These are phyloP conservation scores for Diarsia dahlii DNA, from an alignment of 2,888 invertebrate genomes.

Conservation along the genomic window DNA sequence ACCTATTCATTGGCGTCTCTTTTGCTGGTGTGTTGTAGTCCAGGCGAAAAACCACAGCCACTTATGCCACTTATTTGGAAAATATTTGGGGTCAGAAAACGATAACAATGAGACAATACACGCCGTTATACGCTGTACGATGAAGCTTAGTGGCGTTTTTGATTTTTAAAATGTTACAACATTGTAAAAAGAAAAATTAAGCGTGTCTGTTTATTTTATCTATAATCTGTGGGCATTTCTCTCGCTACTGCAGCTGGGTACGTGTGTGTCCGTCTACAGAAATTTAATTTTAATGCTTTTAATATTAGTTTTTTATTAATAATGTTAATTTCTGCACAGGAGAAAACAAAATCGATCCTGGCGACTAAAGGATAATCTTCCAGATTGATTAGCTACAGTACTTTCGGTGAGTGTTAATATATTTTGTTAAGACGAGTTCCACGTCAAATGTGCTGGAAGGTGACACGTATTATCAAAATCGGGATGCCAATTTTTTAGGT, in stretches of 20 bases:
- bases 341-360: slow-evolving; percentile 85
- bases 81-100: background rate
- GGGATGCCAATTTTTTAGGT: slow-evolving; percentile 74
- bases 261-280: slow-evolving; percentile 76
- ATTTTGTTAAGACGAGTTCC: slow-evolving; percentile 84
- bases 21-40: no score
- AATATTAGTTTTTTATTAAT: slow-evolving; percentile 70
- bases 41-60: background rate
- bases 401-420: slow-evolving; percentile 84
- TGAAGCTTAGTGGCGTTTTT: background rate
- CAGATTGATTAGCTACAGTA: slow-evolving; percentile 89
- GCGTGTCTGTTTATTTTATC: background rate
- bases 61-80: background rate
- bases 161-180: slow-evolving; percentile 28
- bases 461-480: slow-evolving; percentile 90
- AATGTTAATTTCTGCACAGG: slow-evolving; percentile 80
- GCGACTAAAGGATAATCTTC: slow-evolving; percentile 85
- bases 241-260: slow-evolving; percentile 88
- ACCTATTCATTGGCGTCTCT: no score
- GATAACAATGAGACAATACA: background rate
- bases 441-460: slow-evolving; percentile 91
- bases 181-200: slow-evolving; percentile 14
- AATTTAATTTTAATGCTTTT: slow-evolving; percentile 73
- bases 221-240: slow-evolving; percentile 80
- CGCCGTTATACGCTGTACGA: no score